Base-by-base conservation (phyloP, 2,797 vertebrate genomes). In the Euphonia xanthogaster region DNA sequence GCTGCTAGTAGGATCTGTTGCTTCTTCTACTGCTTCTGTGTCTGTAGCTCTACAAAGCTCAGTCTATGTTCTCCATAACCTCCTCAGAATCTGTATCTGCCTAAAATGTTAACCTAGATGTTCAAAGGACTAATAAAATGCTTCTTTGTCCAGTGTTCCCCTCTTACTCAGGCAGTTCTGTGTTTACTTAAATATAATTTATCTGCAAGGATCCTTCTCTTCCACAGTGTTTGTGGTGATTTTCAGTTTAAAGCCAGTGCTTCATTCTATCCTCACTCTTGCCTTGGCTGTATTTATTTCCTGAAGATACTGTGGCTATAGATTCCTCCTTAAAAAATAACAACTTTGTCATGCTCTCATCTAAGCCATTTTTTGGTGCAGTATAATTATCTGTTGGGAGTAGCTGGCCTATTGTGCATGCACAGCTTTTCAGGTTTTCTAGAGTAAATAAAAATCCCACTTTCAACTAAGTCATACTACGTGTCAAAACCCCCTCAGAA, bases 401-500 rank as follows among this genome's bases (percentile, higher is more conserved):
- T 20, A 42, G 7, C 57, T 71, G 6, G 1, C 16, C 9, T 61
- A 0, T 17, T 67, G 40, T 60, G 11, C 28, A 2, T 25, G 14
- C 12, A 8, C 19, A 55, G 30, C 50, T 90, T 67, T 68, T 48
- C 47, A 58, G 19, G 10, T 84, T 60, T 63, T 33, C 16, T 55
- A 3, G 37, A 60, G 25, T 66, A 58, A 77, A 71, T 18, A 50
- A 81, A 55, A 90, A 60, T 65, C 16, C 12, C 12, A 11, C 50
- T 85, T 93, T 42, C 14, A 53, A 0, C 22, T 44, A 37, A 33
- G 24, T 39, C 30, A 18, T 35, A 4, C 15, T 10, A 0, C 0
- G 0, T 58, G 42, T 54, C 75, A 40, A 42, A 82, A 39, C 5
- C 6, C 4, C 3, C 15, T 78, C 30, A 31, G 39, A 33, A 33